A percentile compares a stretch with the other conserved stretches of the same genome.
Conservation (phyloP, 2,113 vertebrate genomes). For the Procapra przewalskii region DNA sequence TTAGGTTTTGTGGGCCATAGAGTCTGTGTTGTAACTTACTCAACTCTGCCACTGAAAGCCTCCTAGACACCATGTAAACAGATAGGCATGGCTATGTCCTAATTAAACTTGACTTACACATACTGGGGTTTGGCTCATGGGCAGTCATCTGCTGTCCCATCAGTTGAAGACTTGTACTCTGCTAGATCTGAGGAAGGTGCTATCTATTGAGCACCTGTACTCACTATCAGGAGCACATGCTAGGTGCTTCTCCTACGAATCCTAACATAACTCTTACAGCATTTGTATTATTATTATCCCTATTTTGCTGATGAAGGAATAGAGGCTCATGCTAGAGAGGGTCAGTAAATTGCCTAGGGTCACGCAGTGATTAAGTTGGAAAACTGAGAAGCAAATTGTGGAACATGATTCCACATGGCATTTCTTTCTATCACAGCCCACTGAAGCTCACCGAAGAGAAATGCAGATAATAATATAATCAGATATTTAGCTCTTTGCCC, state of each 20-base stretch:
- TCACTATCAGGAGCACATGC: fast-evolving
- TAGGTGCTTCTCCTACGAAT: neutral
- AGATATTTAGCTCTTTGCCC: neutral
- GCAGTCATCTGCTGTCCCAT: neutral
- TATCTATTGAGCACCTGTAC: neutral
- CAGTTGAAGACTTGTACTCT: neutral
- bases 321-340: neutral
- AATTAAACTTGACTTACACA: conserved; percentile 7
- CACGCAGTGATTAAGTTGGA: neutral
- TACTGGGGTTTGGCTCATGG: neutral
- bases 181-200: neutral
- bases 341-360: neutral
- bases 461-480: neutral
- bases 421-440: neutral
- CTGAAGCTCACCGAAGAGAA: neutral
- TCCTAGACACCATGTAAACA: neutral
- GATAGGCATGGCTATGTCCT: neutral
- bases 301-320: neutral
- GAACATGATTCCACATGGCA: fast-evolving
- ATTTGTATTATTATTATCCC: neutral
- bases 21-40: neutral
- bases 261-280: neutral
- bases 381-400: neutral
- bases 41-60: neutral
- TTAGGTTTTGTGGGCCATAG: neutral